These are phyloP conservation scores for Rhyacophila evoluta DNA, from an alignment of 2,888 invertebrate genomes.

Conservation along the genomic window DNA sequence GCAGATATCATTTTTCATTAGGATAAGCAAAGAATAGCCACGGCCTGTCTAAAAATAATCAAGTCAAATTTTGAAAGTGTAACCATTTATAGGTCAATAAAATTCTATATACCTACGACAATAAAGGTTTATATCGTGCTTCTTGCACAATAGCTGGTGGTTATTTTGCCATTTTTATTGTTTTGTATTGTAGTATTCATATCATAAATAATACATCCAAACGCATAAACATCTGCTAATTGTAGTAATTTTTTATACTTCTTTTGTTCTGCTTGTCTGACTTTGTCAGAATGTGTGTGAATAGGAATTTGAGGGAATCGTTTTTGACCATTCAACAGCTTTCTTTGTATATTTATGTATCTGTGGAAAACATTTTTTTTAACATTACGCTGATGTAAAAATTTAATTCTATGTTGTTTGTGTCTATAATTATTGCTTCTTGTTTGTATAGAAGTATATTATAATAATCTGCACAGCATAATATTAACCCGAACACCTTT, in stretches of 20 bases:
- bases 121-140: constrained; percentile 10
- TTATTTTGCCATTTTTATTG: background rate
- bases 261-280: background rate
- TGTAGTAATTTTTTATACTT: background rate
- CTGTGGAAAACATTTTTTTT: background rate
- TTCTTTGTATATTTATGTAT: background rate
- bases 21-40: no score
- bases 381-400: background rate
- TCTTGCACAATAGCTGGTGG: background rate
- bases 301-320: background rate
- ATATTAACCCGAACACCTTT: background rate
- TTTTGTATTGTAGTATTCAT: background rate
- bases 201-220: background rate
- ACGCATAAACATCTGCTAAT: background rate
- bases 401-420: background rate
- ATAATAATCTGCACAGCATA: background rate
- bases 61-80: background rate
- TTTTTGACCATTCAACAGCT: background rate
- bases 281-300: background rate
- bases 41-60: background rate
- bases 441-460: background rate
- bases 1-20: no score
- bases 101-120: constrained; percentile 1
- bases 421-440: background rate
- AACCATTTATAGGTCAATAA: background rate